Evolutionary conservation across 2,113 vertebrate genomes (phyloP).

Genomic region (Urocolius indicus): DNA sequence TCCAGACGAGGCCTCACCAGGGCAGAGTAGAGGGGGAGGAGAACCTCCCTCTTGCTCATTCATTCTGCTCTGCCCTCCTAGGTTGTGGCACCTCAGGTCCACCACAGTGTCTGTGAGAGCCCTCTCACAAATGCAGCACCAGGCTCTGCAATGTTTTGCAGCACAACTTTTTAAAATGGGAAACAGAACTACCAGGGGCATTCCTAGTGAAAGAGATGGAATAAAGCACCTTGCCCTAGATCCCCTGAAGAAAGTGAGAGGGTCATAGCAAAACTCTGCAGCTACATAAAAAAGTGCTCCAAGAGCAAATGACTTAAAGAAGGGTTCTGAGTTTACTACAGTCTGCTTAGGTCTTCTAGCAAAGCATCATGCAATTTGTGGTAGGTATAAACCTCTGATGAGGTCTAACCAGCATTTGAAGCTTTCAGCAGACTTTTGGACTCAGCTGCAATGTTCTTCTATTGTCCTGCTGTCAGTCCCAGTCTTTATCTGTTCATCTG

Average conservation of each 20-base stretch:
- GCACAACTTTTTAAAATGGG: neutral
- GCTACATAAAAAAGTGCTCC: neutral
- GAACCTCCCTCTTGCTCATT: neutral
- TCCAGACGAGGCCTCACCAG: too few species aligned
- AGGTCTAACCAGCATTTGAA: neutral
- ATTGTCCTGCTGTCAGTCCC: neutral
- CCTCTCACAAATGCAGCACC: neutral
- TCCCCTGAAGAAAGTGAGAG: neutral
- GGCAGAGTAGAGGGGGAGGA: too few species aligned
- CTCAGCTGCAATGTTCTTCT: neutral
- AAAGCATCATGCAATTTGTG: neutral
- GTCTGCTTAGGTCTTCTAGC: neutral
- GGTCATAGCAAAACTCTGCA: neutral
- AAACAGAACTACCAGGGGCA: neutral
- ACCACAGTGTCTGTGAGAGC: rapidly evolving
- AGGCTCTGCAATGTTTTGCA: neutral
- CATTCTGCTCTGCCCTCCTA: neutral
- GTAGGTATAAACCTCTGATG: neutral
- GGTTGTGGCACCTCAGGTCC: rapidly evolving
- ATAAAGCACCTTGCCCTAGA: neutral
- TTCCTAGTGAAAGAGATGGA: neutral
- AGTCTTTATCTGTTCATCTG: neutral
- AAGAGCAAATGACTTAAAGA: neutral
- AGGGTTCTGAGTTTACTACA: neutral
- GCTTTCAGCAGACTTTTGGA: neutral